Evolutionary conservation across 2,888 invertebrate genomes (phyloP).

Genomic region (Volucella zonaria): DNA sequence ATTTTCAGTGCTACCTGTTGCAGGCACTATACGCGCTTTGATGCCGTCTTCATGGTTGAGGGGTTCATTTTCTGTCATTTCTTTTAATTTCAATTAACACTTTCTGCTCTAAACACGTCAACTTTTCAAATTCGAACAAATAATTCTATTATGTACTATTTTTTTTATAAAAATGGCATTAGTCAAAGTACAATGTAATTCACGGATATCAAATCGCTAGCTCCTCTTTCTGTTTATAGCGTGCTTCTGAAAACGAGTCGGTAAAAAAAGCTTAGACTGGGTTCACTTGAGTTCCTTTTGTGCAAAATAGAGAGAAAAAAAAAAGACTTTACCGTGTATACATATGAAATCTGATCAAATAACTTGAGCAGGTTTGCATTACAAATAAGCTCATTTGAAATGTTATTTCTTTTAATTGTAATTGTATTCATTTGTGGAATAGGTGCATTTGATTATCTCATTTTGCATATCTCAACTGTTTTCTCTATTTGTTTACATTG

Average conservation of each 20-base stretch:
- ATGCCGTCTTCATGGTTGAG: conserved; percentile 76
- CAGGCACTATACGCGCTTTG: conserved; percentile 77
- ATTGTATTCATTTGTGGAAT: conserved; percentile 3
- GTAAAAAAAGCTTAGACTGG: conserved; percentile 7
- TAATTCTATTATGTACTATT: background rate
- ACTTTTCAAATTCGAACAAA: background rate
- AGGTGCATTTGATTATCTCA: conserved; percentile 33
- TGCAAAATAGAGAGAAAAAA: background rate
- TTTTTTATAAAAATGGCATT: conserved; percentile 5
- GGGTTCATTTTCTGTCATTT: conserved; percentile 79
- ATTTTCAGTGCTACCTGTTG: conserved; percentile 64
- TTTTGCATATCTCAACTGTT: conserved; percentile 1
- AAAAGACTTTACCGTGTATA: too few relatives aligned
- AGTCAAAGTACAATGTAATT: conserved; percentile 2
- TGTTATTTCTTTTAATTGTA: conserved; percentile 17
- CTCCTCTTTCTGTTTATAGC: conserved; percentile 16
- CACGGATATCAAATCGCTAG: background rate
- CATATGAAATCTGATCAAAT: conserved; percentile 9
- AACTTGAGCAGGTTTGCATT: conserved; percentile 1
- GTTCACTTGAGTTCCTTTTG: background rate
- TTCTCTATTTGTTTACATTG: conserved; percentile 32
- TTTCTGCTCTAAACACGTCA: background rate
- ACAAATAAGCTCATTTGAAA: conserved; percentile 8
- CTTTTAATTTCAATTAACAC: conserved; percentile 13
- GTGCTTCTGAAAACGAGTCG: conserved; percentile 33